Percentiles rank a stretch among this genome's conserved stretches.
Evolutionary conservation across 2,797 vertebrate genomes (phyloP).

Genomic region (Eutrigla gurnardus): DNA sequence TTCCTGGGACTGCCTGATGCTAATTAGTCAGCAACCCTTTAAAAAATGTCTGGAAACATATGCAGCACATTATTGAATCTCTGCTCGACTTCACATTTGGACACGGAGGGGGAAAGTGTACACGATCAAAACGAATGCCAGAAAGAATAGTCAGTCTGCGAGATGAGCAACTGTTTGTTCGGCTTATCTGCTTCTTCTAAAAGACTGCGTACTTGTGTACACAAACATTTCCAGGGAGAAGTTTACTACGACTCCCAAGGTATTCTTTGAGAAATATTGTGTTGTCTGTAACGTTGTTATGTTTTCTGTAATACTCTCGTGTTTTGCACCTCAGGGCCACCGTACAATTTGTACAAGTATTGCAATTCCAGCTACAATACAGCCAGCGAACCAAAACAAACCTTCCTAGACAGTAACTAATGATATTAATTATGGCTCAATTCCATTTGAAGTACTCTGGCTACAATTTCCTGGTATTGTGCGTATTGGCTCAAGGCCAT

Average conservation of each 20-base stretch:
- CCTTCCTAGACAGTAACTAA: slow-evolving; percentile 1
- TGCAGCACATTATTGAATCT: slow-evolving; percentile 6
- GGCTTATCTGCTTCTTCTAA: not conserved
- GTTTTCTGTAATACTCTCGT: not conserved
- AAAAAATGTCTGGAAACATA: slow-evolving; percentile 17
- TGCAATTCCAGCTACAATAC: slow-evolving; percentile 5
- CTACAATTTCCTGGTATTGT: slow-evolving; percentile 10
- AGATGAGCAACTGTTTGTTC: not conserved
- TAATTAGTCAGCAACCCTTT: not conserved
- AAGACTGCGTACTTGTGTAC: not conserved
- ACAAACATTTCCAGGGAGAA: not conserved
- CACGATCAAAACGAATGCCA: no score
- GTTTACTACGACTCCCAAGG: not conserved
- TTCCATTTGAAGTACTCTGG: slow-evolving; percentile 3
- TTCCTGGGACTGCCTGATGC: not conserved
- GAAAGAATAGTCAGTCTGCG: not conserved
- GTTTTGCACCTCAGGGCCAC: not conserved
- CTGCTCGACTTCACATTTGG: slow-evolving; percentile 4
- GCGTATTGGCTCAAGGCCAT: slow-evolving; percentile 3
- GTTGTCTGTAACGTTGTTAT: not conserved
- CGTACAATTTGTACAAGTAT: not conserved
- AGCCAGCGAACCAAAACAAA: not conserved
- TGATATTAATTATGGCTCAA: slow-evolving; percentile 12
- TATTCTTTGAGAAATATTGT: not conserved
- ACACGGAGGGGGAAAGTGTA: no score